A percentile compares a stretch with the other conserved stretches of the same genome.
Evolutionary conservation across 2,797 vertebrate species (phyloP).

Genomic region (Argya squamiceps): DNA sequence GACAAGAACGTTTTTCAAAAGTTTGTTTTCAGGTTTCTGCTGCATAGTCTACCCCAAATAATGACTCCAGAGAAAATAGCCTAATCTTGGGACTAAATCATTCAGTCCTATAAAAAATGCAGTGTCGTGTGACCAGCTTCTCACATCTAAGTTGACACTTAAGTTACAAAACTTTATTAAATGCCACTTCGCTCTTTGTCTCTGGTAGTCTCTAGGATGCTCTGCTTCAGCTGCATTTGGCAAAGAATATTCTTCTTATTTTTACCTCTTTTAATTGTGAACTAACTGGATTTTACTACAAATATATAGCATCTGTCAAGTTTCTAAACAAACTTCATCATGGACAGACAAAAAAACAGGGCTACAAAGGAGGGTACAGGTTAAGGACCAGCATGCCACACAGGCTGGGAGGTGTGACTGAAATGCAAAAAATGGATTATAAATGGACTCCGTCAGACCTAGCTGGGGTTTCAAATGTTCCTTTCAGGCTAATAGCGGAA

Average conservation of each 20-base stretch:
- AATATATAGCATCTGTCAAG: neutral
- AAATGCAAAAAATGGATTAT: neutral
- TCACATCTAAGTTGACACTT: neutral
- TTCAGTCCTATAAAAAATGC: neutral
- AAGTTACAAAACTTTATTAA: neutral
- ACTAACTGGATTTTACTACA: neutral
- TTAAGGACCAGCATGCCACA: too few species aligned
- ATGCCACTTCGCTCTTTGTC: neutral
- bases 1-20: neutral
- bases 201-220: neutral
- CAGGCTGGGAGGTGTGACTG: neutral
- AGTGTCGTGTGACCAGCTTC: neutral
- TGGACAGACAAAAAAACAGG: neutral
- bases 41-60: neutral
- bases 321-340: neutral
- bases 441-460: neutral
- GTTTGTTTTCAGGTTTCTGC: neutral
- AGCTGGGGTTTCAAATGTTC: neutral
- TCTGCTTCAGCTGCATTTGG: neutral
- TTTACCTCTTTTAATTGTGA: neutral
- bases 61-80: neutral
- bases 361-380: neutral
- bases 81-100: neutral
- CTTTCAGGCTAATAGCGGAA: neutral
- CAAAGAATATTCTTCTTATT: neutral